Evolutionary conservation across 2,113 vertebrate species (phyloP).

Genomic region (Pteronura brasiliensis): DNA sequence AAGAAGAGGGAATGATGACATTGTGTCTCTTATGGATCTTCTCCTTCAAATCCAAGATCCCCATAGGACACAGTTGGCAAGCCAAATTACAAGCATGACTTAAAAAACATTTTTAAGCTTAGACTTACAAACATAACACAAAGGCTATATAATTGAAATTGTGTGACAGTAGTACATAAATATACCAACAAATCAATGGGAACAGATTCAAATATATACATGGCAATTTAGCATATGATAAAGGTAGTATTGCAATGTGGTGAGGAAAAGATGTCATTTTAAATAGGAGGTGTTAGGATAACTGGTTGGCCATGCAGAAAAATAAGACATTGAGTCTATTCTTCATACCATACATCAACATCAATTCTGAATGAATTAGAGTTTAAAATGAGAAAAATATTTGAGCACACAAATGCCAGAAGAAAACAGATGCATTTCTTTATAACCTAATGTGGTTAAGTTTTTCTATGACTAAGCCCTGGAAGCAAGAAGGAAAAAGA

Average conservation of each 20-base stretch:
- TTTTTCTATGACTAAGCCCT: conserved; percentile 5
- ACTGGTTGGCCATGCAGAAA: neutral
- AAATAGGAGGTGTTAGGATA: neutral
- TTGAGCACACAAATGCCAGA: neutral
- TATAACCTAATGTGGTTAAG: neutral
- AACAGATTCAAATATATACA: neutral
- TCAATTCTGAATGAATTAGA: neutral
- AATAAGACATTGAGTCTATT: neutral
- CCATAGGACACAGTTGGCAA: neutral
- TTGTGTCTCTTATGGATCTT: neutral
- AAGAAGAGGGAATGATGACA: neutral
- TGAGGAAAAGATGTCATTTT: neutral
- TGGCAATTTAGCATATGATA: neutral
- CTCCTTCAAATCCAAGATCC: neutral
- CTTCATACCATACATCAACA: neutral
- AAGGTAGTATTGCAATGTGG: neutral
- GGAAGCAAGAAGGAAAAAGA: conserved; percentile 10
- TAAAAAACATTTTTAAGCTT: neutral
- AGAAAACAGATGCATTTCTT: neutral
- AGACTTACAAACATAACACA: neutral
- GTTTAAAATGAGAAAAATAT: neutral
- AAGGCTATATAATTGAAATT: neutral
- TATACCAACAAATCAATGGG: neutral
- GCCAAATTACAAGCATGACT: neutral
- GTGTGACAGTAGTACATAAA: neutral